These are phyloP conservation scores for Egretta garzetta DNA, from an alignment of 2,113 vertebrate genomes.

Conservation along the genomic window DNA sequence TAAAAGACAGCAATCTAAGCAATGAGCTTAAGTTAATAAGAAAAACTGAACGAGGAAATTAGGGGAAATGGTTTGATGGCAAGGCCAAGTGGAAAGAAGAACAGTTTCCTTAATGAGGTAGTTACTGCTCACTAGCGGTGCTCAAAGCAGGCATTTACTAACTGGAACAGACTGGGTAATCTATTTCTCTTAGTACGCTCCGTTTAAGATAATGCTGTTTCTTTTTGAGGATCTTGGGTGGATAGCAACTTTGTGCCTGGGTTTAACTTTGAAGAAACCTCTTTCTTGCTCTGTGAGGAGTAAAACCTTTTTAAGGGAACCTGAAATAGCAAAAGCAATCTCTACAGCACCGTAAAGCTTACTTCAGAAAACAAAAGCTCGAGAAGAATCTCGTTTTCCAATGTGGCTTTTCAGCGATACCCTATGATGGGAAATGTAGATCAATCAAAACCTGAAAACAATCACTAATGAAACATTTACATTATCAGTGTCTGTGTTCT, in stretches of 20 bases:
- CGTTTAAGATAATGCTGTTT: constrained; percentile 1
- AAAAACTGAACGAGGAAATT: constrained; percentile 40
- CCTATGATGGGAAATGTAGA: background rate
- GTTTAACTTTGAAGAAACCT: constrained; percentile 1
- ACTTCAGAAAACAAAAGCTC: background rate
- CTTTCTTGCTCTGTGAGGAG: background rate
- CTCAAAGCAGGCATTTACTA: constrained; percentile 17
- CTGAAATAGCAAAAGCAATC: background rate
- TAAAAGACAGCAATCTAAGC: constrained; percentile 15
- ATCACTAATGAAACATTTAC: background rate
- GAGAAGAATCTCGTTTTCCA: background rate
- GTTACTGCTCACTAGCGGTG: background rate
- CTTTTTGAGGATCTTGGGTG: background rate
- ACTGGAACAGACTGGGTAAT: background rate
- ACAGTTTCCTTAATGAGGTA: constrained; percentile 33
- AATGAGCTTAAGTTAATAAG: constrained; percentile 12
- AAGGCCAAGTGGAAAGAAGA: background rate
- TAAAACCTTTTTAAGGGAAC: background rate
- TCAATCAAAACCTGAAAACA: background rate
- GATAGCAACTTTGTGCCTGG: background rate
- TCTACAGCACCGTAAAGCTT: background rate
- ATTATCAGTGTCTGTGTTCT: background rate
- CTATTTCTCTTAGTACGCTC: background rate
- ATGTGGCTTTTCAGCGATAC: background rate
- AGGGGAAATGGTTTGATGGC: constrained; percentile 3